Evolutionary conservation across 2,888 invertebrate species (phyloP).

Genomic region (Falcaria lacertinaria): DNA sequence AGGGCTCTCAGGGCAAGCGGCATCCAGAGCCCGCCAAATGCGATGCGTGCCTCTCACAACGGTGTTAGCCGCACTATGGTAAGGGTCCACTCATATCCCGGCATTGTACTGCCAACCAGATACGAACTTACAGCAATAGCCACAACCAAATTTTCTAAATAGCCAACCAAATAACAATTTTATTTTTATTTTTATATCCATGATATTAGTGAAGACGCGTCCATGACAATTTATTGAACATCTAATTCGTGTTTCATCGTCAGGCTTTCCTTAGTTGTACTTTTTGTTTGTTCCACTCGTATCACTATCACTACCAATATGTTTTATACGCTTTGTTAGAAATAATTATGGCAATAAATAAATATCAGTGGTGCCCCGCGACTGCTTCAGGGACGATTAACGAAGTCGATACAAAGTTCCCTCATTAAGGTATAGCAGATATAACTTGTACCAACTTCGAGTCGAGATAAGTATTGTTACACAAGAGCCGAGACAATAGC

Average conservation of each 20-base stretch:
- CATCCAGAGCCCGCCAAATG: constrained; percentile 76
- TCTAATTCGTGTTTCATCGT: constrained; percentile 21
- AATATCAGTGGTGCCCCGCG: constrained; percentile 30
- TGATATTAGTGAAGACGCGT: no score
- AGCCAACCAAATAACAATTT: no score
- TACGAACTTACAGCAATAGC: constrained; percentile 30
- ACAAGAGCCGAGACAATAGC: constrained; percentile 70
- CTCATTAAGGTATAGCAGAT: constrained; percentile 77
- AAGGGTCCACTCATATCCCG: constrained; percentile 51
- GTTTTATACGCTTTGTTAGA: no score
- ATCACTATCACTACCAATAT: no score
- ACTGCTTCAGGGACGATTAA: constrained; percentile 66
- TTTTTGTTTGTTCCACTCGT: constrained; percentile 4
- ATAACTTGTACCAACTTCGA: constrained; percentile 72
- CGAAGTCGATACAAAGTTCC: constrained; percentile 75
- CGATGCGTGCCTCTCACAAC: constrained; percentile 80
- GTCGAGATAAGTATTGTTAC: constrained; percentile 75
- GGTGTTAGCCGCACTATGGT: constrained; percentile 77
- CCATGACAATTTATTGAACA: constrained; percentile 40
- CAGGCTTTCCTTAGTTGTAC: constrained; percentile 16
- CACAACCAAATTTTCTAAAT: constrained; percentile 27
- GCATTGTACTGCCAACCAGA: constrained; percentile 40
- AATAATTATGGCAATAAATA: neutral
- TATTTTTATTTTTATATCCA: no score
- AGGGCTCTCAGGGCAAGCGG: constrained; percentile 75